Evolutionary conservation across 2,113 vertebrate species (phyloP), one percentile per base, ranked within the genome.

Genomic region (Callaeas wilsoni): DNA sequence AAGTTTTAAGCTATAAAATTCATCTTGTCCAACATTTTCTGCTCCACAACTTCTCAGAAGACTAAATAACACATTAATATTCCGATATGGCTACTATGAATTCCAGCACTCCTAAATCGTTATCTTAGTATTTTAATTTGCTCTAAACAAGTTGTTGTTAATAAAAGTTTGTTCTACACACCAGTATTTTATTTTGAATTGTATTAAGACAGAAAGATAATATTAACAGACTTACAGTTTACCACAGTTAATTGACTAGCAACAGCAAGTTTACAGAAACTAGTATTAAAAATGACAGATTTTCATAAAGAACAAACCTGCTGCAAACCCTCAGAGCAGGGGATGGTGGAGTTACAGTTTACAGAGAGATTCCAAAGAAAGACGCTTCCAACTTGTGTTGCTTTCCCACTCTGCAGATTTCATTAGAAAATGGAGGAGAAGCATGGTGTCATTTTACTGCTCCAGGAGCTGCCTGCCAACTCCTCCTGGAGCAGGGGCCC

Each of bases 391-490:
- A 96, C 97, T 98, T 96, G 90, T 96, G 96, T 96, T 98, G 96
- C 93, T 97, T 90, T 96, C 96, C 97, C 97, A 97, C 97, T 96
- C 96, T 63, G 96, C 92, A 93, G 96, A 97, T 96, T 98, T 98
- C 97, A 94, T 90, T 86, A 97, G 96, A 97, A 98, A 98, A 97
- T 94, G 95, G 91, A 98, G 97, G 96, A 97, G 97, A 95, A 97
- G 97, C 96, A 96, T 81, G 97, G 96, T 97, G 96, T 97, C 97
- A 97, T 97, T 98, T 97, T 97, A 97, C 97, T 87, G 97, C 95
- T 96, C 59, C 59, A 89, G 96, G 94, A 62, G 81, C 93, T 70
- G 91, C 89, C 94, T 96, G 94, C 95, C 97, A 97, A 88, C 94
- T 97, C 97, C 96, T 97, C 94, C 94, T 96, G 94, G 91, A 95